These are phyloP conservation scores for Tragelaphus scriptus DNA, from an alignment of 2,113 vertebrate species.

Conservation along the genomic window DNA sequence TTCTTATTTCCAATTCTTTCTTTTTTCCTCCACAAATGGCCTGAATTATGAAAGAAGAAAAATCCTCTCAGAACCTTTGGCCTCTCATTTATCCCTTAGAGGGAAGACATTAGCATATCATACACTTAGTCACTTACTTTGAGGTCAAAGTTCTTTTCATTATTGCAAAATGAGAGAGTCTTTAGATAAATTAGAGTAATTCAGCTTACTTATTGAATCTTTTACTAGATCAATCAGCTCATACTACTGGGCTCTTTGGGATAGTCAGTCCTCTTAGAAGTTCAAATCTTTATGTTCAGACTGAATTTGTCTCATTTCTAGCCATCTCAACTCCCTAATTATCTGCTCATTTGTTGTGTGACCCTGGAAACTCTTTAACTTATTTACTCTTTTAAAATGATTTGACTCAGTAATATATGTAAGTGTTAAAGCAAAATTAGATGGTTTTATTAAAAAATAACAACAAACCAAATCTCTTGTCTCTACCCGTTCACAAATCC, in stretches of 20 bases:
- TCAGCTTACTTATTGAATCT: neutral
- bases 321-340: constrained; percentile 14
- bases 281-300: neutral
- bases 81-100: neutral
- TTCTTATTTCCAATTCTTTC: neutral
- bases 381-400: neutral
- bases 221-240: neutral
- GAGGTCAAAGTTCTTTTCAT: constrained; percentile 38
- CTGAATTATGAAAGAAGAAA: neutral
- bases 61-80: neutral
- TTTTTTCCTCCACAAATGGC: neutral
- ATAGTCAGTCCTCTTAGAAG: neutral
- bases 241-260: neutral
- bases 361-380: neutral
- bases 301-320: neutral
- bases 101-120: neutral
- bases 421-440: neutral
- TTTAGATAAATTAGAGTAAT: constrained; percentile 29
- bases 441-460: neutral
- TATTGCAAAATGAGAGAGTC: constrained; percentile 11
- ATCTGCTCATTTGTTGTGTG: constrained; percentile 21
- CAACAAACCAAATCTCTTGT: neutral
- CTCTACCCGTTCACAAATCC: neutral
- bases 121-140: neutral
- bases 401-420: neutral